These are phyloP conservation scores for Macrobrachium nipponense DNA, from an alignment of 1,140 invertebrate genomes.

Conservation along the genomic window DNA sequence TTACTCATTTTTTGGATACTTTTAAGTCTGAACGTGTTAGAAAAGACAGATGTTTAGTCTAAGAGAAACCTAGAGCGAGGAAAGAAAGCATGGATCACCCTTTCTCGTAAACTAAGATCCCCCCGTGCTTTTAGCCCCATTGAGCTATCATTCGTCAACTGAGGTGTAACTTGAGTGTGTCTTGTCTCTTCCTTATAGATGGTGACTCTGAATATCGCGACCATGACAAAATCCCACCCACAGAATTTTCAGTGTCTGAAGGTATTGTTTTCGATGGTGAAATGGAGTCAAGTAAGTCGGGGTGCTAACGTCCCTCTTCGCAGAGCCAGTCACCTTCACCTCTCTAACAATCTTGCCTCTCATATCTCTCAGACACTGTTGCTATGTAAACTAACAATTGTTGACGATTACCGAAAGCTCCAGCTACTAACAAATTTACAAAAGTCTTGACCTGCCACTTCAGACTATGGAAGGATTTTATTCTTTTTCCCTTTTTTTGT, in stretches of 20 bases:
- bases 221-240: conserved; percentile 54
- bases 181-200: conserved; percentile 58
- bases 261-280: conserved; percentile 56
- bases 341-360: conserved; percentile 40
- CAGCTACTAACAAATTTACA: conserved; percentile 37
- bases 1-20: too few species aligned
- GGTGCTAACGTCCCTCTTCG: conserved; percentile 52
- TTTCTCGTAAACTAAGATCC: too few species aligned
- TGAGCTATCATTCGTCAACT: too few species aligned
- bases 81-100: too few species aligned
- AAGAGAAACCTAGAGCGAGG: too few species aligned
- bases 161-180: conserved; percentile 57
- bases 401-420: conserved; percentile 17
- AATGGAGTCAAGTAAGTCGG: conserved; percentile 59
- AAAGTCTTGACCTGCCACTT: conserved; percentile 25
- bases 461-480: conserved; percentile 11
- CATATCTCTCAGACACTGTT: conserved; percentile 53
- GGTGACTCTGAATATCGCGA: conserved; percentile 56
- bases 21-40: too few species aligned
- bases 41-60: too few species aligned
- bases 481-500: background rate
- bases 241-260: conserved; percentile 57
- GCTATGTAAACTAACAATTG: conserved; percentile 39
- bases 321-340: conserved; percentile 49
- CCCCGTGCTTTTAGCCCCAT: too few species aligned